Percentiles rank a stretch among this genome's conserved stretches.
phyloP scores from a whole-genome alignment of 2,888 invertebrate genomes.

The Nasonovia ribisnigri region DNA sequence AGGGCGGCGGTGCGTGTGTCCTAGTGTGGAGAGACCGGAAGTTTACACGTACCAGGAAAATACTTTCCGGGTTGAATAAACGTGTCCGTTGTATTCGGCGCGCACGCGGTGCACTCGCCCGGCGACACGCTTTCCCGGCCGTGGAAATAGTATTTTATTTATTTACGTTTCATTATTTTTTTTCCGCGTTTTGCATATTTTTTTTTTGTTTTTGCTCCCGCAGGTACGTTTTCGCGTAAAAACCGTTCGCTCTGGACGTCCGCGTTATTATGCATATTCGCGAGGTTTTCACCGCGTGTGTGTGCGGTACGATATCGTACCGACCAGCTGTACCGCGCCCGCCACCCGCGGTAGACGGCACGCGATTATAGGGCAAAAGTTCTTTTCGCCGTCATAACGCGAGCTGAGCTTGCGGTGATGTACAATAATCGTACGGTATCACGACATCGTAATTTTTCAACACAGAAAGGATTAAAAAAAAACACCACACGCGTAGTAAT shows the following conservation, averaged over 20 bases:
- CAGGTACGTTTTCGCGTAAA: not conserved
- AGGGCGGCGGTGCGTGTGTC: not conserved
- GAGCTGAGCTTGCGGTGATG: not conserved
- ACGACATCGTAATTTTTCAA: not conserved
- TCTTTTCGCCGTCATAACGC: not conserved
- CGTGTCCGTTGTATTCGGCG: not conserved
- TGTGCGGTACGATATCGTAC: too few relatives aligned
- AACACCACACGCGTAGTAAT: not conserved
- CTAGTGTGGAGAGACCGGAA: not conserved
- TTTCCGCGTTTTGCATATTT: not conserved
- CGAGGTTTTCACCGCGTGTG: not conserved
- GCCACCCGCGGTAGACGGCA: not conserved
- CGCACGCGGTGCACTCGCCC: not conserved
- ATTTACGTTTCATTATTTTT: not conserved
- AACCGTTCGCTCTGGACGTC: not conserved
- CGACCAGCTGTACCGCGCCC: not conserved
- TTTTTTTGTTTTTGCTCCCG: not conserved
- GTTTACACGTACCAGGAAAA: slow-evolving; percentile 3
- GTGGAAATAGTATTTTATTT: not conserved
- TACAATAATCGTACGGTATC: not conserved
- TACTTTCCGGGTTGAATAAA: slow-evolving; percentile 21
- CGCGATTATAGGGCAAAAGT: not conserved
- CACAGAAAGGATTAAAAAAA: not conserved
- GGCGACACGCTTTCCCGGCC: not conserved
- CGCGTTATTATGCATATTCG: not conserved